Percentiles rank a stretch among this genome's conserved stretches.
phyloP scores from a whole-genome alignment of 2,797 vertebrate genomes.

The Tamandua tetradactyla region DNA sequence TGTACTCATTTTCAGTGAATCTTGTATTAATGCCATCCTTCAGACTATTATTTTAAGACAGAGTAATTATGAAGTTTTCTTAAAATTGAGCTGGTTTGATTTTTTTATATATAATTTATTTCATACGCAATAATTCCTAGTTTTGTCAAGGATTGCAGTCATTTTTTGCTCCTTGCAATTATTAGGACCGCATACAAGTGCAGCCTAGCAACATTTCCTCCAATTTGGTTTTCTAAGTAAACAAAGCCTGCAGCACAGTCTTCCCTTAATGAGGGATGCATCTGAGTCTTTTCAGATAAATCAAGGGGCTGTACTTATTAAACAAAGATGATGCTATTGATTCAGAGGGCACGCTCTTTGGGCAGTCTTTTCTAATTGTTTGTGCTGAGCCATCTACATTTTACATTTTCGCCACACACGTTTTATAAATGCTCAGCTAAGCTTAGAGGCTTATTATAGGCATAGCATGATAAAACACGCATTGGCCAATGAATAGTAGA shows the following conservation, averaged over 20 bases:
- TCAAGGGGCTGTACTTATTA: slow-evolving; percentile 62
- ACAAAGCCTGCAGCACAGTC: slow-evolving; percentile 53
- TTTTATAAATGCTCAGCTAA: slow-evolving; percentile 1
- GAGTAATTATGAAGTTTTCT: slow-evolving; percentile 43
- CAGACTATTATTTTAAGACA: slow-evolving; percentile 25
- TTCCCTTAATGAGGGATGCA: slow-evolving; percentile 65
- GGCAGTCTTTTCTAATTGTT: slow-evolving; percentile 53
- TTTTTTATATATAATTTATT: slow-evolving; percentile 33
- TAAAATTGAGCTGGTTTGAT: slow-evolving; percentile 13
- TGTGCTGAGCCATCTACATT: slow-evolving; percentile 53
- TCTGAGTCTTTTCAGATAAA: slow-evolving; percentile 65
- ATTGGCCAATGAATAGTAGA: slow-evolving; percentile 40
- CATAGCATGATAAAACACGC: not conserved
- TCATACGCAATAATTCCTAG: slow-evolving; percentile 31
- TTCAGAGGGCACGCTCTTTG: slow-evolving; percentile 50
- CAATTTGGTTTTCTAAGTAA: slow-evolving; percentile 69
- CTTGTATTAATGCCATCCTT: not conserved
- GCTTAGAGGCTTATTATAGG: not conserved
- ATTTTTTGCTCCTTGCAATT: slow-evolving; percentile 56
- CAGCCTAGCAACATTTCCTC: slow-evolving; percentile 43
- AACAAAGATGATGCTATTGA: slow-evolving; percentile 74
- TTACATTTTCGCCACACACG: slow-evolving; percentile 42
- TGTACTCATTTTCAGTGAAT: slow-evolving; percentile 14
- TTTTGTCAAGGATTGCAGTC: slow-evolving; percentile 9
- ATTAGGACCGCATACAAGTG: slow-evolving; percentile 12